Conservation (phyloP, 2,797 vertebrate species). For the Telmatherina bonti region DNA sequence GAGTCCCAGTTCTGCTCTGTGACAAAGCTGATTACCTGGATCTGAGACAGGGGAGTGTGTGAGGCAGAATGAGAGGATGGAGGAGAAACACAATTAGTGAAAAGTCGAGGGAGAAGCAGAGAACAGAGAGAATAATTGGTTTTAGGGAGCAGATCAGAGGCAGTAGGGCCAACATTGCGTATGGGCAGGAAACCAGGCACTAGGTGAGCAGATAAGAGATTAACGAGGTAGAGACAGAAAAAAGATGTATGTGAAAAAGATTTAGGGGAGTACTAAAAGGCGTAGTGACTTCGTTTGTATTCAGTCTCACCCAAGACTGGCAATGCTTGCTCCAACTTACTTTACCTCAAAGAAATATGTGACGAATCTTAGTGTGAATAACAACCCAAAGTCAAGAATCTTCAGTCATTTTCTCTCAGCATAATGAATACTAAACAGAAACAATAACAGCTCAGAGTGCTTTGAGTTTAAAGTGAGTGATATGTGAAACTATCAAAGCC, state of each 20-base stretch:
- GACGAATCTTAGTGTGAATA: not conserved
- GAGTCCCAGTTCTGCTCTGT: slow-evolving; percentile 99
- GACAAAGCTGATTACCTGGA: slow-evolving; percentile 98
- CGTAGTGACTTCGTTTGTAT: not conserved
- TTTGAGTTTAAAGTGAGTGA: not conserved
- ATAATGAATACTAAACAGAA: not conserved
- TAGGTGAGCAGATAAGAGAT: slow-evolving; percentile 4
- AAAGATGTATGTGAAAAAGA: slow-evolving; percentile 1
- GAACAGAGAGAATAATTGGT: not conserved
- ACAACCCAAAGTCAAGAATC: slow-evolving; percentile 1
- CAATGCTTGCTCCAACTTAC: not conserved
- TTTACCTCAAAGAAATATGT: not conserved
- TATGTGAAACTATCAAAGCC: slow-evolving; percentile 6
- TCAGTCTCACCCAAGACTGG: not conserved
- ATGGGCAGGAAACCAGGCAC: slow-evolving; percentile 5
- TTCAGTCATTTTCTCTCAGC: not conserved
- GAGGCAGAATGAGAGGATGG: not conserved
- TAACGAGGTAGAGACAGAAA: slow-evolving; percentile 11
- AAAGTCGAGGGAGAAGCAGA: not conserved
- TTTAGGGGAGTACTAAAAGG: slow-evolving; percentile 11
- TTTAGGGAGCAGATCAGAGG: slow-evolving; percentile 5
- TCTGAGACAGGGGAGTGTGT: slow-evolving; percentile 77
- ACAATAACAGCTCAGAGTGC: not conserved
- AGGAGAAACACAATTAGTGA: slow-evolving; percentile 21
- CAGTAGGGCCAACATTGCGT: not conserved